These are phyloP conservation scores for Chloroclysta siterata DNA, from an alignment of 2,888 invertebrate genomes.

Conservation along the genomic window DNA sequence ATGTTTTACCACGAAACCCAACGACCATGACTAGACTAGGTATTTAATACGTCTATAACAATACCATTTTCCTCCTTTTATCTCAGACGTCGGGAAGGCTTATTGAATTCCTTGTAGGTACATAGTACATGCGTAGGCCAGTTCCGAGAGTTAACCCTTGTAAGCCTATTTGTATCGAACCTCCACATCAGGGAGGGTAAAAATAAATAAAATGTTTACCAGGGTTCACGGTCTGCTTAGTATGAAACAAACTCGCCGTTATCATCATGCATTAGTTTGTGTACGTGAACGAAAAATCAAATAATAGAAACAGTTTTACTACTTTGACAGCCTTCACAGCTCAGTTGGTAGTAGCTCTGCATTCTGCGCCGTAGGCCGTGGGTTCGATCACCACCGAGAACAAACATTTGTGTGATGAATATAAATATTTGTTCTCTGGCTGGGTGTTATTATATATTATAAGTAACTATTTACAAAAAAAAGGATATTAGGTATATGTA, in stretches of 20 bases:
- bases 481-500: too few species aligned
- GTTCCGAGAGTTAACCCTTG: slow-evolving; percentile 35
- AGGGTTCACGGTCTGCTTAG: background rate
- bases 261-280: background rate
- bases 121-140: slow-evolving; percentile 38
- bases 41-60: background rate
- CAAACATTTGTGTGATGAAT: too few species aligned
- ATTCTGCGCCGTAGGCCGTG: too few species aligned
- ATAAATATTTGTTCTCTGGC: too few species aligned
- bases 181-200: slow-evolving; percentile 3
- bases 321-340: too few species aligned
- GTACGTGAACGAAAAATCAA: background rate
- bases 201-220: slow-evolving; percentile 2
- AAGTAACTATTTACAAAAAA: too few species aligned
- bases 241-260: too few species aligned
- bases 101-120: slow-evolving; percentile 46
- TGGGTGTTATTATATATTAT: too few species aligned
- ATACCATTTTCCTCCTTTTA: slow-evolving; percentile 15
- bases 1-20: slow-evolving; percentile 1
- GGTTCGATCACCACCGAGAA: too few species aligned
- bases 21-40: background rate
- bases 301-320: too few species aligned
- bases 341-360: too few species aligned
- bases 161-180: slow-evolving; percentile 36
- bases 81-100: slow-evolving; percentile 33